A percentile compares a stretch with the other conserved stretches of the same genome.
Conservation (phyloP, 1,140 invertebrate species). For the Phymorhynchus buccinoides region DNA sequence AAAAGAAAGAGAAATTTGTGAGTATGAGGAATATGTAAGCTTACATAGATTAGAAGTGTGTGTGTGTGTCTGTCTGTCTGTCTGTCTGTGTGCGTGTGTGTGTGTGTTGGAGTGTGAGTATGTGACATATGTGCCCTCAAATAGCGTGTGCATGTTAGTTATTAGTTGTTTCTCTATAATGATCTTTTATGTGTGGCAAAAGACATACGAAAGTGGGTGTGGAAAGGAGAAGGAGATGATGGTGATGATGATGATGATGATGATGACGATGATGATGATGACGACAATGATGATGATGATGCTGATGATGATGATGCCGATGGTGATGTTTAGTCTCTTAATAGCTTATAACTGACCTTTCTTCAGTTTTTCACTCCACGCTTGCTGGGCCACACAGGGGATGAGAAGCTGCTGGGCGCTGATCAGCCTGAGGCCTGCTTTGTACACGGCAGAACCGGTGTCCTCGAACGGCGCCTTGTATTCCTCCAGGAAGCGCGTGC, state of each 20-base stretch:
- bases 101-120: no score
- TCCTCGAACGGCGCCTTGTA: constrained; percentile 32
- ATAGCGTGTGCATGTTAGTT: no score
- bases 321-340: no score
- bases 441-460: neutral
- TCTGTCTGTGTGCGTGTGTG: neutral
- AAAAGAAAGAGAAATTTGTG: neutral
- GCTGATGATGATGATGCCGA: no score
- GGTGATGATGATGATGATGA: no score
- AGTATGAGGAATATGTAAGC: neutral
- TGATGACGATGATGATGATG: no score
- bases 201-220: no score
- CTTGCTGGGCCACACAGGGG: neutral
- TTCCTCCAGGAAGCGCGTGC: constrained; percentile 15
- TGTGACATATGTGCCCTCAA: no score
- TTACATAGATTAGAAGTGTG: neutral
- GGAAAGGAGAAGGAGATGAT: no score
- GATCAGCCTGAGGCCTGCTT: constrained; percentile 25
- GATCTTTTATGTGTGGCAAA: no score
- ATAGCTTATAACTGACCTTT: neutral
- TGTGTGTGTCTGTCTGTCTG: neutral
- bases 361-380: neutral
- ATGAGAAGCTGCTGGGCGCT: neutral
- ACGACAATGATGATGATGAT: no score
- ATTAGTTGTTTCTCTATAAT: no score